Evolutionary conservation across 2,888 invertebrate species (phyloP).

Genomic region (Imbricaverruca yamaguchii): DNA sequence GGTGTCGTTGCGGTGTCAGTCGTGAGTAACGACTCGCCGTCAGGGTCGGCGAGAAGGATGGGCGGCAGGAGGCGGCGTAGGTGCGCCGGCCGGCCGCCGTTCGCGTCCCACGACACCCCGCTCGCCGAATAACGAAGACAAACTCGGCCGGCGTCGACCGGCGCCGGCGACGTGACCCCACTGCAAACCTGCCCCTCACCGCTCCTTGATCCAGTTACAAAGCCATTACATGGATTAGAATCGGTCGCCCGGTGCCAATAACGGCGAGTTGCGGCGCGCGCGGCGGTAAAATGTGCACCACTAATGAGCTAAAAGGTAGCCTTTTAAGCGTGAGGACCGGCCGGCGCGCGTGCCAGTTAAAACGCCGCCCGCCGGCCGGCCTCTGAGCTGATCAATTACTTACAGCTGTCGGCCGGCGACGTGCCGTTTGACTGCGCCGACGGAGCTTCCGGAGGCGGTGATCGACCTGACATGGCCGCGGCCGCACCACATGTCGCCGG

Average conservation of each 20-base stretch:
- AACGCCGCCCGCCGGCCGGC: not conserved
- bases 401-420: not conserved
- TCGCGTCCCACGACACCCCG: not conserved
- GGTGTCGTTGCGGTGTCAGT: too few relatives aligned
- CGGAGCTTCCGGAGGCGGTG: too few relatives aligned
- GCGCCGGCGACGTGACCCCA: not conserved
- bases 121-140: slow-evolving; percentile 6
- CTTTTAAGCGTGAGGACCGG: not conserved
- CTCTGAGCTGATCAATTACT: slow-evolving; percentile 11
- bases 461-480: too few relatives aligned
- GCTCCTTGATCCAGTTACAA: slow-evolving; percentile 5
- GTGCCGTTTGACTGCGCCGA: not conserved
- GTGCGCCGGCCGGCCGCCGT: not conserved
- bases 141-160: not conserved
- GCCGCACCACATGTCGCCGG: too few relatives aligned
- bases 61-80: not conserved
- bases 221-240: slow-evolving; percentile 13
- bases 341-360: not conserved
- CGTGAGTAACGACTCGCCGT: too few relatives aligned
- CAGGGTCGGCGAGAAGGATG: not conserved
- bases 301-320: slow-evolving; percentile 17
- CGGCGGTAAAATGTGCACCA: not conserved
- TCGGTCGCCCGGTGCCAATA: slow-evolving; percentile 14
- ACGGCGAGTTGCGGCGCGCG: not conserved
- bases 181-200: not conserved